Percentiles rank a stretch among this genome's conserved stretches.
Conservation (phyloP, 2,797 vertebrate genomes). For the Dicrostonyx torquatus region DNA sequence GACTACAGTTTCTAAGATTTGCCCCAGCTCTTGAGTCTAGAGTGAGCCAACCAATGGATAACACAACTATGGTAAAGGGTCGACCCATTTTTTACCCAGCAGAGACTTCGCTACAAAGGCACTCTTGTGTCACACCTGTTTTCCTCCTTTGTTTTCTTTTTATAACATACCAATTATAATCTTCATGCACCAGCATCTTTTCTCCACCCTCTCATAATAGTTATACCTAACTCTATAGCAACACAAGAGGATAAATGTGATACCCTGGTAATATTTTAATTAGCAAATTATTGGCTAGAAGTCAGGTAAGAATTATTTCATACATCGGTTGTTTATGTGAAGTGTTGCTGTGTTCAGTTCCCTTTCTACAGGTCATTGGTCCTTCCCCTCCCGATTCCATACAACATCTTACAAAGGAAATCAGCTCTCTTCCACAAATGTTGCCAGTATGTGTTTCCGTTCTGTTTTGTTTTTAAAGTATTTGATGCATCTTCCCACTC, state of each 20-base stretch:
- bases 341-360: background rate
- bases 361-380: background rate
- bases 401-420: background rate
- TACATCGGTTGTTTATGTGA: background rate
- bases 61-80: background rate
- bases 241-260: background rate
- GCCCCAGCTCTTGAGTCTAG: background rate
- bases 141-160: background rate
- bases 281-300: slow-evolving; percentile 3
- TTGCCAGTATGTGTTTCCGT: background rate
- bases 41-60: background rate
- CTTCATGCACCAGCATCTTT: background rate
- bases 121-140: background rate
- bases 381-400: slow-evolving; percentile 8
- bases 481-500: background rate
- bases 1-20: background rate
- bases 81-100: background rate
- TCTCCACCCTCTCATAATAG: background rate
- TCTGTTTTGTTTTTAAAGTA: background rate
- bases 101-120: background rate
- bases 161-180: background rate
- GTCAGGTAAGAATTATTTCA: slow-evolving; percentile 9
- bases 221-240: slow-evolving; percentile 2
- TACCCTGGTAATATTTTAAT: slow-evolving; percentile 15
- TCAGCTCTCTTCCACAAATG: slow-evolving; percentile 9